Base-by-base conservation (phyloP, 2,797 vertebrate species). In the Poliocrania exsul region DNA sequence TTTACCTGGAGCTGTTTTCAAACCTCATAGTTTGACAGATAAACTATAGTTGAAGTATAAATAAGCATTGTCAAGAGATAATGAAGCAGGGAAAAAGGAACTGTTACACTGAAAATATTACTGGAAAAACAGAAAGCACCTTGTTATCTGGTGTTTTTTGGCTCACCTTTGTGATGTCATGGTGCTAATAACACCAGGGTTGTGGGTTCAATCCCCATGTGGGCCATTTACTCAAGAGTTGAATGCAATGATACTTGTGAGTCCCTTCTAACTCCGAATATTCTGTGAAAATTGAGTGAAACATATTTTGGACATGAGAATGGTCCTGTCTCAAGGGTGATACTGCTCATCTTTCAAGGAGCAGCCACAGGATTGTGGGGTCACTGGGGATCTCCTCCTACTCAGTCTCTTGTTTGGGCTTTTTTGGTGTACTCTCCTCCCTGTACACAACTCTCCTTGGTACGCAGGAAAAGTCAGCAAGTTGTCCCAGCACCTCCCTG, bases 21-120 rank as follows among this genome's bases (percentile, higher is more conserved):
- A 29, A 61, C 12, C 6, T 54, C 16, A 6, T 46, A n/a, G 15
- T n/a, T 73, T n/a, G 29, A 62, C 86, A 78, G 8, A 18, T 8
- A 66, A 75, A 67, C 5, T 3, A 47, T 4, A 29, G 6, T 15
- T 65, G 16, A 72, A 77, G 8, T 53, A 37, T 23, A 40, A 79
- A 23, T 46, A 53, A 81, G 38, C 12, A 19, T 11, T 54, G 14
- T 11, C 5, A 35, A 29, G 26, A 83, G 16, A 70, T 83, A 62
- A 50, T 13, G 28, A 7, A 35, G 4, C 5, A 13, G 10, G 10
- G 2, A 1, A 10, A 38, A 16, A 47, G 20, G 13, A 56, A 17
- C 9, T 16, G 8, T 19, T 83, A 26, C 1, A 9, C 12, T 49
- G 33, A n/a, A 82, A 83, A 69, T 33, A 46, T 21, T 57, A 5